Conservation (phyloP, 2,797 vertebrate species). For the Psittacula echo region DNA sequence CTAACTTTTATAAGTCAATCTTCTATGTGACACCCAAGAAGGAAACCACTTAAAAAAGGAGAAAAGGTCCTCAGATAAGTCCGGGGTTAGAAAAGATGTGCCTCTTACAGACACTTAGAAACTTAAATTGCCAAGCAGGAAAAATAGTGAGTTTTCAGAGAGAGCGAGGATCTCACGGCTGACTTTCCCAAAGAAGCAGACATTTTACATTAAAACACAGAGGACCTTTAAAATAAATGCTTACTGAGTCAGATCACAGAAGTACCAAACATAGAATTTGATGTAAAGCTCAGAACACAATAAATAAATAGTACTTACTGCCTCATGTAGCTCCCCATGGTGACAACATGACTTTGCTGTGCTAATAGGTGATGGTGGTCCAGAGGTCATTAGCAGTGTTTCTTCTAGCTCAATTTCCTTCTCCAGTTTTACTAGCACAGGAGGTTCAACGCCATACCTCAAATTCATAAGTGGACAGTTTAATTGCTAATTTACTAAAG, state of each 20-base stretch:
- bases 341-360: slow-evolving; percentile 92
- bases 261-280: neutral
- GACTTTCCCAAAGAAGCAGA: neutral
- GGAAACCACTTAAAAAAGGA: neutral
- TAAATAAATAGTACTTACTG: slow-evolving; percentile 78
- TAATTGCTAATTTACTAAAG: neutral
- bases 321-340: slow-evolving; percentile 89
- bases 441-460: slow-evolving; percentile 95
- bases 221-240: neutral
- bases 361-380: slow-evolving; percentile 81
- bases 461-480: slow-evolving; percentile 20
- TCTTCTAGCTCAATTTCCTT: slow-evolving; percentile 98
- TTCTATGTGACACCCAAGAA: neutral
- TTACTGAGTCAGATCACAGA: neutral
- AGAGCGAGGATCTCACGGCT: neutral
- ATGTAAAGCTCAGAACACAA: neutral
- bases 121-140: neutral
- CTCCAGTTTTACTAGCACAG: slow-evolving; percentile 94
- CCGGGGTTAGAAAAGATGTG: neutral
- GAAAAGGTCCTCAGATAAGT: neutral
- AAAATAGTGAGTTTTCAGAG: neutral
- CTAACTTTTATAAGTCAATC: neutral
- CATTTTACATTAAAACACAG: neutral
- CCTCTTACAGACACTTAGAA: neutral
- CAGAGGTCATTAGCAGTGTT: slow-evolving; percentile 86